Base-by-base conservation (phyloP, 2,797 vertebrate genomes). In the Kryptopterus vitreolus region DNA sequence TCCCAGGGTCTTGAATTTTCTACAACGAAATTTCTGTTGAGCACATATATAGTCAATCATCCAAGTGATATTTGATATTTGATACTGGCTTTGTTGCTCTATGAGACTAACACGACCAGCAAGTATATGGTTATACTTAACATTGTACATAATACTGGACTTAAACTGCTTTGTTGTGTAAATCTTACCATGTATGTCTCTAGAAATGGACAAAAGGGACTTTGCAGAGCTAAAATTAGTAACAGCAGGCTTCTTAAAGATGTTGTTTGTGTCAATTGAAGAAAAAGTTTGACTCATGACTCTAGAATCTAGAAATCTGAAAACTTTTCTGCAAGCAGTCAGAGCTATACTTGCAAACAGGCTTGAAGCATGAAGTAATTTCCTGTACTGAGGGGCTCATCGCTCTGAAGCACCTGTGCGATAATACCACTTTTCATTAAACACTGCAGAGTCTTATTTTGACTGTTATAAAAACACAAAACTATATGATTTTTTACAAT, bases 301-400 rank as follows among this genome's bases (percentile, higher is more conserved):
- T 59, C n/a, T 59, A 24, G 13, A 59, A 29, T 26, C 26, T 65
- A n/a, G 9, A 61, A 61, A 61, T 58, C 5, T 43, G 10, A 74
- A 33, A 59, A 3, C 48, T 3, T 70, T 74, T 74, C 15, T 58
- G 33, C 55, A 24, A 22, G 43, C 31, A 74, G 53, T n/a, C 31
- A 6, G 10, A 50, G 79, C 18, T 46, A 26, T n/a, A 68, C 11
- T 43, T 46, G 0, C 79, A 50, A 22, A 73, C 38, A 74, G 57
- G 48, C 59, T 59, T 83, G 18, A 26, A 35, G 63, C 73, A 71
- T 85, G 72, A 82, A 65, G 62, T 82, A 50, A 82, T 82, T 82
- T 85, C 84, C 84, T 85, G 68, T 61, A n/a, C 22, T 1, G 20
- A 43, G 24, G 33, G 52, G 26, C 33, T 7, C 26, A 11, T 22